Conservation (phyloP, 2,113 vertebrate species). For the Urocolius indicus region DNA sequence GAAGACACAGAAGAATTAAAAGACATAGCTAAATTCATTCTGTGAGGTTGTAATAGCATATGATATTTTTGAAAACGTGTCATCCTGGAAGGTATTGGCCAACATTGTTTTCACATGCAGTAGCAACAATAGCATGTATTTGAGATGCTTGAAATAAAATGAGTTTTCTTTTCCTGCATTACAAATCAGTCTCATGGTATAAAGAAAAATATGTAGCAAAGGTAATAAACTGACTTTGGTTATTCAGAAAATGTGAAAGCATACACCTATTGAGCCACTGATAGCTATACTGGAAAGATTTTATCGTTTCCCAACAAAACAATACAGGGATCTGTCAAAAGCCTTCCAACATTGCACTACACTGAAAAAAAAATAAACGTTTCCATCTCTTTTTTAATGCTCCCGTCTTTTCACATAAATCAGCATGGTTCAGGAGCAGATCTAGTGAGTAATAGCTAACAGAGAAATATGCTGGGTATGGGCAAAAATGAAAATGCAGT, state of each 20-base stretch:
- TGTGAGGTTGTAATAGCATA: neutral
- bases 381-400: neutral
- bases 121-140: neutral
- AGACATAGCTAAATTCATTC: rapidly evolving
- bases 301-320: neutral
- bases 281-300: neutral
- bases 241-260: neutral
- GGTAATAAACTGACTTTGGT: neutral
- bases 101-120: neutral
- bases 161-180: neutral
- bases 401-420: neutral
- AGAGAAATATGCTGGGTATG: neutral
- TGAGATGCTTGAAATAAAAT: neutral
- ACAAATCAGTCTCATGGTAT: neutral
- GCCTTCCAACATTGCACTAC: neutral
- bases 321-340: neutral
- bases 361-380: neutral
- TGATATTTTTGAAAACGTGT: neutral
- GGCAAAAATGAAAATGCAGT: neutral
- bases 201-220: neutral
- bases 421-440: neutral
- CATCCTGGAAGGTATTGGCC: neutral
- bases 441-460: neutral
- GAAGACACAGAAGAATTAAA: neutral
- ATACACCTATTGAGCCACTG: neutral